phyloP scores from a whole-genome alignment of 2,113 vertebrate genomes.

The Ellobius talpinus region DNA sequence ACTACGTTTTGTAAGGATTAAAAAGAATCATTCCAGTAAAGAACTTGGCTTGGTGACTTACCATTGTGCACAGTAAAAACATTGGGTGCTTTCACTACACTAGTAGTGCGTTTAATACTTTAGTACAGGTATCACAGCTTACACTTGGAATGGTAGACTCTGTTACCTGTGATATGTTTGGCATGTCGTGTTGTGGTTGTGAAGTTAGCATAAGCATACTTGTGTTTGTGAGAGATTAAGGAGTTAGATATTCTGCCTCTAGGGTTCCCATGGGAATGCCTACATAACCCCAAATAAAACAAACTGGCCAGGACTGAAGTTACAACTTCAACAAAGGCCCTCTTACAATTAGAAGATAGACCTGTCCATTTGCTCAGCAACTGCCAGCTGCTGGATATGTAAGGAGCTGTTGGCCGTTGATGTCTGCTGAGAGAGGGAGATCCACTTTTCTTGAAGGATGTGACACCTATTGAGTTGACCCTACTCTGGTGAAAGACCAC shows the following conservation, averaged over 20 bases:
- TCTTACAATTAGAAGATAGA: slow-evolving; percentile 50
- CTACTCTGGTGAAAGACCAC: neutral
- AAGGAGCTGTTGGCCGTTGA: neutral
- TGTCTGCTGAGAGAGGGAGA: neutral
- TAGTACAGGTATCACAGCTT: slow-evolving; percentile 3
- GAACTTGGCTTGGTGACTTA: neutral
- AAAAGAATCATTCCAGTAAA: slow-evolving; percentile 26
- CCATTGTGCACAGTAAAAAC: neutral
- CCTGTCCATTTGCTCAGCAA: slow-evolving; percentile 3
- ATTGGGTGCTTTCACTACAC: neutral
- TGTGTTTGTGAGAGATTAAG: slow-evolving; percentile 35
- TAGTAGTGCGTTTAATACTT: neutral
- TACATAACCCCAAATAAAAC: slow-evolving; percentile 12
- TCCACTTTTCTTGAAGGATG: neutral
- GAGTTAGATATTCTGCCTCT: slow-evolving; percentile 15
- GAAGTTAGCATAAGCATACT: neutral
- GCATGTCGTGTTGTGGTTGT: neutral
- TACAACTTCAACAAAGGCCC: neutral
- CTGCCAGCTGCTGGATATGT: neutral
- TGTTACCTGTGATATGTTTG: slow-evolving; percentile 22
- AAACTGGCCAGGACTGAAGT: neutral
- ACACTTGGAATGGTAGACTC: neutral
- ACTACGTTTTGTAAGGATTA: neutral
- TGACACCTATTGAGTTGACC: no score
- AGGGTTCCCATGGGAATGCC: neutral